Percentiles rank a stretch among this genome's conserved stretches.
These are phyloP conservation scores for Rhopilema esculentum DNA, from an alignment of 30 jellyfish, hydroid and myxozoan genomes.

Conservation along the genomic window DNA sequence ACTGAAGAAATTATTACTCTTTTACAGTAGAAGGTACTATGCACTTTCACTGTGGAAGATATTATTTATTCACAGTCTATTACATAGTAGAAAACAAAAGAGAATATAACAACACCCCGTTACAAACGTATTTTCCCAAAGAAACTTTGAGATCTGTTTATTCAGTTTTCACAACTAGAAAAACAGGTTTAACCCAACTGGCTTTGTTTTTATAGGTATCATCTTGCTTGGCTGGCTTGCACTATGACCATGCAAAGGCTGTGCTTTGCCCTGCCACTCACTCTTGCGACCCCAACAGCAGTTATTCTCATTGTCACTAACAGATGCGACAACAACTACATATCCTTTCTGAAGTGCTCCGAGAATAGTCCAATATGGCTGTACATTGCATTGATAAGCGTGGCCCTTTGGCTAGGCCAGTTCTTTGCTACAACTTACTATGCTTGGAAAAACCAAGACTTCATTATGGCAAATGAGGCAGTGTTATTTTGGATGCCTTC, in stretches of 20 bases:
- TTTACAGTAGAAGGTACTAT: too few species aligned
- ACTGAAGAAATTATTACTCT: too few species aligned
- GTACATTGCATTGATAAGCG: conserved; percentile 80
- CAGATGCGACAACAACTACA: conserved; percentile 62
- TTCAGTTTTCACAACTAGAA: neutral
- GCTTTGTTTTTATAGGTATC: conserved; percentile 59
- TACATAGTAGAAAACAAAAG: too few species aligned
- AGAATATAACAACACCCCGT: too few species aligned
- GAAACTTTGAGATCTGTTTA: neutral
- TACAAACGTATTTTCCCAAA: too few species aligned
- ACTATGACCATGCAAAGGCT: conserved; percentile 89
- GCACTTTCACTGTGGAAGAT: too few species aligned
- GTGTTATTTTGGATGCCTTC: conserved; percentile 92
- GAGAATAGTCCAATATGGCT: conserved; percentile 60
- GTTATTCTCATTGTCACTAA: conserved; percentile 63
- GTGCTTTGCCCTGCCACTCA: conserved; percentile 92
- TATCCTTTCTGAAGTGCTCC: conserved; percentile 72
- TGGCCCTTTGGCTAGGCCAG: conserved; percentile 94
- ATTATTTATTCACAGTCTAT: too few species aligned
- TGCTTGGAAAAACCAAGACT: conserved; percentile 96
- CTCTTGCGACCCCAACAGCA: conserved; percentile 87
- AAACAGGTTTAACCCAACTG: neutral
- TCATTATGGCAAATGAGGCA: conserved; percentile 96
- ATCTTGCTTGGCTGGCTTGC: conserved; percentile 93
- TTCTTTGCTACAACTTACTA: conserved; percentile 94